Conservation (phyloP, 2,797 vertebrate genomes). For the Rhinophrynus dorsalis region DNA sequence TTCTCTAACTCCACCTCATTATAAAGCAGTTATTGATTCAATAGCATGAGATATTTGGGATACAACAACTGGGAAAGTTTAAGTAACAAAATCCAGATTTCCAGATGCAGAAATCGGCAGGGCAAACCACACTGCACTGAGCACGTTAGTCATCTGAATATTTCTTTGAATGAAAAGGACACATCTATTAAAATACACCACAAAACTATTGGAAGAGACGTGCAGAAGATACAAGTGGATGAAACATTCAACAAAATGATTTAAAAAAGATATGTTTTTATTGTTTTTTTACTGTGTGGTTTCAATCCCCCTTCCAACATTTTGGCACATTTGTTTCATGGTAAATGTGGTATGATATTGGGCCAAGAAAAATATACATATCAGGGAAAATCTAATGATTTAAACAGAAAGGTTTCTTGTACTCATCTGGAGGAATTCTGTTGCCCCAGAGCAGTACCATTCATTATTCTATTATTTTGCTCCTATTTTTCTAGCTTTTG, state of each 20-base stretch:
- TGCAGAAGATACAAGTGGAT: not conserved
- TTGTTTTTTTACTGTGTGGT: not conserved
- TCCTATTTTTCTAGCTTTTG: not conserved
- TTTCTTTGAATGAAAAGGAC: constrained; percentile 9
- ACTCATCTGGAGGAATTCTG: not conserved
- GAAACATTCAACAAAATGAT: not conserved
- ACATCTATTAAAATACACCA: constrained; percentile 1
- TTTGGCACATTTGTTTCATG: not conserved
- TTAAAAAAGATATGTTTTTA: not conserved
- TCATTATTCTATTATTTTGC: not conserved
- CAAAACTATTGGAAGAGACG: not conserved
- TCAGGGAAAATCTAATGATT: not conserved
- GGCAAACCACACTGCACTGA: constrained; percentile 7
- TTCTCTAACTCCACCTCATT: too few relatives aligned
- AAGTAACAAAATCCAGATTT: constrained; percentile 36
- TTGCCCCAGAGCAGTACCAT: not conserved
- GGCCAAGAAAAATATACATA: not conserved
- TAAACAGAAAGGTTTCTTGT: not conserved
- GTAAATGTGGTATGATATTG: not conserved
- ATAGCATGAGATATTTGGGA: constrained; percentile 27
- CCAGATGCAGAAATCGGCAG: not conserved
- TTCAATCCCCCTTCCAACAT: not conserved
- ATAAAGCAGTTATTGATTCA: constrained; percentile 36
- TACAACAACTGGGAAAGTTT: constrained; percentile 17
- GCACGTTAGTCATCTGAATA: not conserved